These are phyloP conservation scores for Erythrocercus mccallii DNA, from an alignment of 2,113 vertebrate genomes.

Conservation along the genomic window DNA sequence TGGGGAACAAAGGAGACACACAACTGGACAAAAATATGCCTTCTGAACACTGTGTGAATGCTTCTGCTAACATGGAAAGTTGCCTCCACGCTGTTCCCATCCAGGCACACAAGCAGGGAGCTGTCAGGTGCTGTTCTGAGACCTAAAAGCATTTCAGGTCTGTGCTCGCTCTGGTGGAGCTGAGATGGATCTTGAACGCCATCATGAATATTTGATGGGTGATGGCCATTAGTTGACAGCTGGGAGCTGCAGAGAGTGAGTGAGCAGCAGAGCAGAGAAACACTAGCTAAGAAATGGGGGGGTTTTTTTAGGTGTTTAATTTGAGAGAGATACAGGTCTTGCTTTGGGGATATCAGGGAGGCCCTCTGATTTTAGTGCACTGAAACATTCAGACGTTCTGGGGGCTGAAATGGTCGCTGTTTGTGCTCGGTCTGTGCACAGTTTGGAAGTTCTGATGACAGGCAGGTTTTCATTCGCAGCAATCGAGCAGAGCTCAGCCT, in stretches of 20 bases:
- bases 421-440: fast-evolving
- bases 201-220: background rate
- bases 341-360: fast-evolving
- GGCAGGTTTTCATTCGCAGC: background rate
- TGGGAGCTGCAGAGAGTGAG: background rate
- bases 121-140: background rate
- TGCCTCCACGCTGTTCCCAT: fast-evolving
- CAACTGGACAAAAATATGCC: background rate
- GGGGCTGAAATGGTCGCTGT: background rate
- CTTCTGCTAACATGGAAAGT: background rate
- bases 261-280: background rate
- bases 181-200: background rate
- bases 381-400: fast-evolving
- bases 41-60: background rate
- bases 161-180: fast-evolving
- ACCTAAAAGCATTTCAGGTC: background rate
- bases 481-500: background rate
- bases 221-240: background rate
- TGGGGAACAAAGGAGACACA: background rate
- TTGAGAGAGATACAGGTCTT: background rate
- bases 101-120: background rate
- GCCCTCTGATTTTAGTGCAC: background rate
- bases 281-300: background rate
- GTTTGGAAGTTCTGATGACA: background rate
- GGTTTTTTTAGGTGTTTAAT: background rate